phyloP scores from a whole-genome alignment of 1,140 invertebrate species.

The Harlomillsia oculata region DNA sequence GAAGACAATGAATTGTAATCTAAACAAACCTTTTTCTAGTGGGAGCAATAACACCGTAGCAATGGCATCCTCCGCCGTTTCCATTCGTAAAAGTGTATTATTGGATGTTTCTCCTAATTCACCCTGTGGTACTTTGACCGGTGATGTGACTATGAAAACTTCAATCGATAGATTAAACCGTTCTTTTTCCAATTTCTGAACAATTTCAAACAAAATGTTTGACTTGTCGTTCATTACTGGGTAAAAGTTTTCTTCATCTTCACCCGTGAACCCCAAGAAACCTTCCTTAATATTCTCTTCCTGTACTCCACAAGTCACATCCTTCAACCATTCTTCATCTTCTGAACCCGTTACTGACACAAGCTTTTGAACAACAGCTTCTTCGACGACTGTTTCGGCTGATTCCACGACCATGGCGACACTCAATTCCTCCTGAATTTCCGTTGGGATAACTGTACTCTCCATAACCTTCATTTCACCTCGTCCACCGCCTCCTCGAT shows the following conservation, averaged over 20 bases:
- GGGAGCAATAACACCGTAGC: background rate
- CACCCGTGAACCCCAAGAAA: slow-evolving; percentile 11
- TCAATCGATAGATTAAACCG: too few species aligned
- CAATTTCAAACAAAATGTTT: slow-evolving; percentile 16
- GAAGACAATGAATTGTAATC: too few species aligned
- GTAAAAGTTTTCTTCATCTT: slow-evolving; percentile 8
- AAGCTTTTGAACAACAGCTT: too few species aligned
- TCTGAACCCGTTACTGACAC: slow-evolving; percentile 4
- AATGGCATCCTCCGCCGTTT: background rate
- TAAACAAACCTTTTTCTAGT: background rate
- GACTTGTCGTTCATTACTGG: slow-evolving; percentile 17
- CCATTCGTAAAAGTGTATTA: background rate
- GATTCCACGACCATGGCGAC: too few species aligned
- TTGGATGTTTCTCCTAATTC: background rate
- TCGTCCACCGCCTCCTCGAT: too few species aligned
- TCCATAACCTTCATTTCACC: too few species aligned
- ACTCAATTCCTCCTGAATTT: too few species aligned
- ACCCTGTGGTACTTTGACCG: background rate
- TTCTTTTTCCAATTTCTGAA: slow-evolving; percentile 10
- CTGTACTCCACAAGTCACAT: background rate
- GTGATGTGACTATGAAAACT: background rate
- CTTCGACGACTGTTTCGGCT: too few species aligned
- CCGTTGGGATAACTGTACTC: too few species aligned
- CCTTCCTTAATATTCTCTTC: slow-evolving; percentile 8
- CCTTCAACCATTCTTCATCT: slow-evolving; percentile 7